phyloP scores from a whole-genome alignment of 1,140 invertebrate species.

The Bombus confusus region DNA sequence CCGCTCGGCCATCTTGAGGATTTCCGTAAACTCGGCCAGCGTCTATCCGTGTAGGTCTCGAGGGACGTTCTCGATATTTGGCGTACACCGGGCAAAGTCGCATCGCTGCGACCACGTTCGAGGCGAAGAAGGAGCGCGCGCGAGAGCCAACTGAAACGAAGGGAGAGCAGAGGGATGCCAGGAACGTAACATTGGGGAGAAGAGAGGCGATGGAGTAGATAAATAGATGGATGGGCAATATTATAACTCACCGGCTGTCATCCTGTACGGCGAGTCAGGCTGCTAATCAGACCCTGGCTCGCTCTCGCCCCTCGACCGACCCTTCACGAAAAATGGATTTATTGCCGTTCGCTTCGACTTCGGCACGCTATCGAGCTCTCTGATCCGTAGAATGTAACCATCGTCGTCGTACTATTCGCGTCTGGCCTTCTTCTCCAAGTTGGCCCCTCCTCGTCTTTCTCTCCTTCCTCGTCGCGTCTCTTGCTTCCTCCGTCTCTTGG shows the following conservation, averaged over 20 bases:
- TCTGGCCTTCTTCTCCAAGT: conserved; percentile 56
- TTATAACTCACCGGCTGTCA: conserved; percentile 82
- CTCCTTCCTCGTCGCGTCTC: conserved; percentile 18
- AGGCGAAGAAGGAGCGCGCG: neutral
- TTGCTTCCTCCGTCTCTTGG: neutral
- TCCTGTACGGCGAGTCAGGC: conserved; percentile 82
- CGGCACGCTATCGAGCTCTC: conserved; percentile 83
- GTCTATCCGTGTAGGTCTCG: neutral
- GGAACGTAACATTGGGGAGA: conserved; percentile 52
- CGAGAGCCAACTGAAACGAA: conserved; percentile 13
- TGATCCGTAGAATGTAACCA: conserved; percentile 82
- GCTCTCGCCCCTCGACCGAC: conserved; percentile 74
- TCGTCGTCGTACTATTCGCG: conserved; percentile 76
- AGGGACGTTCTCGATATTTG: conserved; percentile 61
- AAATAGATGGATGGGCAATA: conserved; percentile 83
- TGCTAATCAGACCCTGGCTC: conserved; percentile 82
- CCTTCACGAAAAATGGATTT: conserved; percentile 84
- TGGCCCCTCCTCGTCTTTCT: conserved; percentile 31
- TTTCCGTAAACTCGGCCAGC: neutral
- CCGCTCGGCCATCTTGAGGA: neutral
- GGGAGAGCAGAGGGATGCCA: conserved; percentile 48
- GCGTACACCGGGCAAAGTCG: conserved; percentile 33
- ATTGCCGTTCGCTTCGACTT: conserved; percentile 82
- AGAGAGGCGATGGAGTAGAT: conserved; percentile 77
- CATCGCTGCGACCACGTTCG: neutral